These are phyloP conservation scores for Hyles vespertilio DNA, from an alignment of 1,140 invertebrate genomes.

Conservation along the genomic window DNA sequence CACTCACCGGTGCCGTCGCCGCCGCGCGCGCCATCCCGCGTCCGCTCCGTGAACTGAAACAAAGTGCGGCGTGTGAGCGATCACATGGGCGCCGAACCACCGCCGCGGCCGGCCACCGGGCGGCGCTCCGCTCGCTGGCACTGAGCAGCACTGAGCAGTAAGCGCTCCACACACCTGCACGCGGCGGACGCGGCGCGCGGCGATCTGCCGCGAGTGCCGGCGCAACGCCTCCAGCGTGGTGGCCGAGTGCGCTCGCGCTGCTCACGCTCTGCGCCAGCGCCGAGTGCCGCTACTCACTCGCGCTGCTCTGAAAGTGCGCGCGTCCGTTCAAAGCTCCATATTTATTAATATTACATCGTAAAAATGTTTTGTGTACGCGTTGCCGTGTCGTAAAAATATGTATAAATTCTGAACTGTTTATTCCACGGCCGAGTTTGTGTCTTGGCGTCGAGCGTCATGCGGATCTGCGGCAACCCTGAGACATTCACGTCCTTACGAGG, in stretches of 20 bases:
- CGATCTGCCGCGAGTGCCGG: constrained; percentile 82
- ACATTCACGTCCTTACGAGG: too few species aligned
- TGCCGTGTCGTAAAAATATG: constrained; percentile 18
- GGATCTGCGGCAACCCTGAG: too few species aligned
- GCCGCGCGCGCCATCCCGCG: constrained; percentile 52
- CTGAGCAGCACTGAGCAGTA: too few species aligned
- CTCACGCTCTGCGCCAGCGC: constrained; percentile 16
- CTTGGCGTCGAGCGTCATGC: neutral
- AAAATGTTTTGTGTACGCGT: constrained; percentile 27
- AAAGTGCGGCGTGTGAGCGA: constrained; percentile 16
- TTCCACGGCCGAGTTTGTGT: constrained; percentile 1
- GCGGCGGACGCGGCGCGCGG: constrained; percentile 81
- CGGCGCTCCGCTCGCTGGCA: neutral
- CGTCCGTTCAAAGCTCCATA: constrained; percentile 30
- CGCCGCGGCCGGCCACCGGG: constrained; percentile 4
- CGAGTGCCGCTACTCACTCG: constrained; percentile 3
- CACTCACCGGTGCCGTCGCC: constrained; percentile 52
- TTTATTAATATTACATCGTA: constrained; percentile 37
- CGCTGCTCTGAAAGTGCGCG: constrained; percentile 9
- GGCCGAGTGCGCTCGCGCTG: constrained; percentile 11
- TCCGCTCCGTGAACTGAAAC: constrained; percentile 61
- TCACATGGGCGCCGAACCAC: constrained; percentile 4
- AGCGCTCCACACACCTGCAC: constrained; percentile 76
- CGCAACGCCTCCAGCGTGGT: constrained; percentile 81
- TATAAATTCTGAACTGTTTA: constrained; percentile 12